Evolutionary conservation across 2,113 vertebrate species (phyloP), one percentile per base, ranked within the genome.

Genomic region (Taxidea taxus): DNA sequence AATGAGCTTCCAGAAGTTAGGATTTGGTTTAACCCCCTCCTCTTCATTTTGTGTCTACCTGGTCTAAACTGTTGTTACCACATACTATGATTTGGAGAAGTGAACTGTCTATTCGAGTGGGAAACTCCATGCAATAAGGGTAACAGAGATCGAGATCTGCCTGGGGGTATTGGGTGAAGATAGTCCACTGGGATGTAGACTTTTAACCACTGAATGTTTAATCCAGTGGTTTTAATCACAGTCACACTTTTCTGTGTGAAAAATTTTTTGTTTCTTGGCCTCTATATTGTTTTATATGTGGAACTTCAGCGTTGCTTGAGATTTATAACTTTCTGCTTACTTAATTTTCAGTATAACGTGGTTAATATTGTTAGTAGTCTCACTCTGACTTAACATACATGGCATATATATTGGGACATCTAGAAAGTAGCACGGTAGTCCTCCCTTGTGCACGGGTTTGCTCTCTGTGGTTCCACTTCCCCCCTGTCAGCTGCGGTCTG

Each of bases 251-350:
- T 68, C 39, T 70, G 25, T 42, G 54, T 93, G 37, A 80, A 87
- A 94, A 75, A 49, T 86, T 60, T 18, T 93, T 95, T 85, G 77
- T 96, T 86, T 93, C 34, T 92, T 87, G 42, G 56, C 18, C 0
- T 92, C 20, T 60, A 0, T 80, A 14, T 62, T 78, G 51, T 74
- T 90, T 75, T 60, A 7, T 88, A 49, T 87, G 29, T 94, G n/a
- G 74, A 37, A 49, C 29, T 31, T 84, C 11, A 85, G 0, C 27
- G 9, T 87, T 16, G 56, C 13, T 29, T 70, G 68, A 42, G 72
- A 64, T 51, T 81, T 82, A 72, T 6, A 51, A 21, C 39, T 39
- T 72, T 94, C 82, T 92, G 83, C 58, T 58, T 58, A 31, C 64
- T 68, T 84, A 34, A 87, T 93, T 91, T 82, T 94, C 39, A 75